Base-by-base conservation (phyloP, 1,140 invertebrate genomes). In the Papilio polytes region DNA sequence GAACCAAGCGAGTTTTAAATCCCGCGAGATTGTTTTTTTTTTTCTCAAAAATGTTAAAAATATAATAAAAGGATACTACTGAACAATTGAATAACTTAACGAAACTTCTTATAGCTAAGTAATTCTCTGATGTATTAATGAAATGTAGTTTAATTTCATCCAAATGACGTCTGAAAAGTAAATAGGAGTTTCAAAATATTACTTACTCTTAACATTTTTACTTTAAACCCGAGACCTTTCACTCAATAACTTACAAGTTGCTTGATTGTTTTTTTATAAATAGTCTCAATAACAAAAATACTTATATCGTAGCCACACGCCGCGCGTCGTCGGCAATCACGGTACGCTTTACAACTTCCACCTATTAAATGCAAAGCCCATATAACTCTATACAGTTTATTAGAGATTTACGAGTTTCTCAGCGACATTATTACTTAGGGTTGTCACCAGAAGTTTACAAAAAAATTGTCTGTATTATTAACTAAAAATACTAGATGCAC, bases 301-400 rank as follows among this genome's bases (percentile, higher is more conserved):
- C 13, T 15, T 51, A 56, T 56, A 26, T 15, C 12, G 59, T 26
- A 70, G 63, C 13, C 63, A 18, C 63, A 18, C 63, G 36, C 7
- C 36, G 7, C 36, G 36, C 36, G 36, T 8, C 36, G 63, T 31
- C 26, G 63, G 26, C 63, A 70, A 31, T 70, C 22, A 63, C 63
- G 31, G 12, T 15, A 15, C 63, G 63, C 63, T 70, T 70, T 70
- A 70, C 26, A 70, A 70, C 26, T 31, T 70, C 63, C 63, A 31
- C 63, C 63, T 70, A 36, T 70, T 70, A 70, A 70, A 70, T 13
- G 22, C 26, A 70, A 70, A 70, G 63, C 12, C 13, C n/a, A 56
- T 26, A 63, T 70, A 70, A 70, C 63, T 70, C 63, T 70, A 70
- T 36, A 36, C 63, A 70, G 12, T 70, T 70, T 26, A 70, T 70